A percentile compares a stretch with the other conserved stretches of the same genome.
Evolutionary conservation across 2,888 invertebrate genomes (phyloP).

Genomic region (Acleris laterana): DNA sequence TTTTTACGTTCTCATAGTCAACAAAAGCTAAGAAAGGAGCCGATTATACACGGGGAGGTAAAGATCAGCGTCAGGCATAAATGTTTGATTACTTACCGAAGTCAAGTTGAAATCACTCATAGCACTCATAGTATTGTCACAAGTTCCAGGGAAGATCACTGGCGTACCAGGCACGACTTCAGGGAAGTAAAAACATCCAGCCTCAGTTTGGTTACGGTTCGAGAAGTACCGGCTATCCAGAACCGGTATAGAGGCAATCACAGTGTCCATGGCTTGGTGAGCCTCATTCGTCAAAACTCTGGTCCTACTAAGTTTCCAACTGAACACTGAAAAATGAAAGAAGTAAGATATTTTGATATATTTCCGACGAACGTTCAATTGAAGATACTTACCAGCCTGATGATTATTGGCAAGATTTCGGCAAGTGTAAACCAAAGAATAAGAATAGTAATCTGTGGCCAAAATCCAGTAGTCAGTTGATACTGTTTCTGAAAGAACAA

Average conservation of each 20-base stretch:
- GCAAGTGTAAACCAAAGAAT: conserved; percentile 24
- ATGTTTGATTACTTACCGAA: not conserved
- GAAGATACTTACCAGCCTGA: conserved; percentile 2
- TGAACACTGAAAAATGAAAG: conserved; percentile 16
- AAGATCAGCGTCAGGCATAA: not conserved
- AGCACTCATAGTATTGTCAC: conserved; percentile 47
- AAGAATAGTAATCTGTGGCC: conserved; percentile 16
- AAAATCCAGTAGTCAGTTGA: conserved; percentile 19
- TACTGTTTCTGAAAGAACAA: conserved; percentile 15
- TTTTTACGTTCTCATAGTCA: too few relatives aligned
- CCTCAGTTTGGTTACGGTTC: conserved; percentile 54
- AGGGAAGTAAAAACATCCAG: conserved; percentile 64
- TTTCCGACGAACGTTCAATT: not conserved
- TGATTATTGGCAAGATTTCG: conserved; percentile 7
- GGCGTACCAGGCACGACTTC: conserved; percentile 49
- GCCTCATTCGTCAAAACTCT: conserved; percentile 3
- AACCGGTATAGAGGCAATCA: conserved; percentile 4
- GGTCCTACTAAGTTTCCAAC: conserved; percentile 22
- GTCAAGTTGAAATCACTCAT: conserved; percentile 44
- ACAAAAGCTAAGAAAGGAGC: too few relatives aligned
- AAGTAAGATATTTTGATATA: not conserved
- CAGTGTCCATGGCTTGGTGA: conserved; percentile 7
- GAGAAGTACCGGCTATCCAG: conserved; percentile 50
- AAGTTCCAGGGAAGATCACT: conserved; percentile 58
- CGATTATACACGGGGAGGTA: not conserved